Conservation (phyloP, 53 echinoderm and acorn worm species). For the Crossaster papposus region DNA sequence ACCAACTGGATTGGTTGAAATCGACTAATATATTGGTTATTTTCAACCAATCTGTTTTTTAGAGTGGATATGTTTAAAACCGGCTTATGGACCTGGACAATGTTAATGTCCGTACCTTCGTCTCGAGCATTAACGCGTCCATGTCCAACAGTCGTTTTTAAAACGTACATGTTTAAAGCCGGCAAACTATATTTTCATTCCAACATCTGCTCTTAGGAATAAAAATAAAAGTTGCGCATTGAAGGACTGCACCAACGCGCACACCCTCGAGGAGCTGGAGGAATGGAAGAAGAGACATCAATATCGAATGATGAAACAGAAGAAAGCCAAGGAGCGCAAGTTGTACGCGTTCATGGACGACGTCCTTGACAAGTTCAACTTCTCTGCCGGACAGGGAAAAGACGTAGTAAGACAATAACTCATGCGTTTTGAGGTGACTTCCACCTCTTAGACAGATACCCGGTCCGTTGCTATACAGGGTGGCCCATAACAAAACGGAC, state of each 20-base stretch:
- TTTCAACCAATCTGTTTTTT: too few species aligned
- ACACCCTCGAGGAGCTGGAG: constrained; percentile 76
- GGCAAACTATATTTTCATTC: too few species aligned
- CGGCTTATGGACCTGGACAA: too few species aligned
- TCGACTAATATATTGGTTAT: too few species aligned
- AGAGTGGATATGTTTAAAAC: too few species aligned
- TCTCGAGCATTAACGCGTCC: too few species aligned
- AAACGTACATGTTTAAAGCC: too few species aligned
- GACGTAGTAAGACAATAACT: constrained; percentile 64
- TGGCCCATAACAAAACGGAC: too few species aligned
- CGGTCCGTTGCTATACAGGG: too few species aligned
- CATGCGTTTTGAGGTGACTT: background rate
- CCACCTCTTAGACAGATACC: background rate
- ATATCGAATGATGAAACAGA: constrained; percentile 93
- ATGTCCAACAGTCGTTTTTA: too few species aligned
- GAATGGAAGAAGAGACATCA: constrained; percentile 92
- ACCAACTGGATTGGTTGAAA: too few species aligned
- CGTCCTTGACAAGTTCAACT: constrained; percentile 82
- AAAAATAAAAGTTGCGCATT: constrained; percentile 62
- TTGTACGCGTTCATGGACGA: constrained; percentile 84
- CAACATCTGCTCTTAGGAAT: constrained; percentile 42
- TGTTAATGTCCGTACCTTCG: too few species aligned
- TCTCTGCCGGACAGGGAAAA: constrained; percentile 67
- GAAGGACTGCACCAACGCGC: constrained; percentile 78
- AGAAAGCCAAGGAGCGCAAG: constrained; percentile 77